Conservation (phyloP, 2,113 vertebrate genomes). For the Gadus chalcogrammus region DNA sequence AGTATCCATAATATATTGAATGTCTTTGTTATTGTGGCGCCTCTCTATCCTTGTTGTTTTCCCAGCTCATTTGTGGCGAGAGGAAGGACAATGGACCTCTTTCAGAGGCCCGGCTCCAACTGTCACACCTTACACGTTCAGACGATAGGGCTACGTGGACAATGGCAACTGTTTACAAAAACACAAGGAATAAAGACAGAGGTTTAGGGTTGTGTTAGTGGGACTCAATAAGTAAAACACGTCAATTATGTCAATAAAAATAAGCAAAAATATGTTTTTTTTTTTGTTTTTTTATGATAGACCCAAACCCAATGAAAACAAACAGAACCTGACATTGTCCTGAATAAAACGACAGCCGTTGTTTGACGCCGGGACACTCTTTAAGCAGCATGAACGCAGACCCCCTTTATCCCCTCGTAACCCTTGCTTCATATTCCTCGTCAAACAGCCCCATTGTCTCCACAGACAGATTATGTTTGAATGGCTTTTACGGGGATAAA, state of each 20-base stretch:
- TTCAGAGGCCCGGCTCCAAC: conserved; percentile 44
- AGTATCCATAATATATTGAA: too few relatives aligned
- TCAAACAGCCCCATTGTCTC: conserved; percentile 70
- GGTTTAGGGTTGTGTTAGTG: not conserved
- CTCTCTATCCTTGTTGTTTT: conserved; percentile 1
- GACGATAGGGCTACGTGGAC: conserved; percentile 48
- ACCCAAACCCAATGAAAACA: not conserved
- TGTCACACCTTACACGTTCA: conserved; percentile 49
- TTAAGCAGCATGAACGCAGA: conserved; percentile 42
- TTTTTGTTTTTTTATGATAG: too few relatives aligned
- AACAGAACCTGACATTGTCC: too few relatives aligned
- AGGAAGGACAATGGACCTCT: conserved; percentile 55
- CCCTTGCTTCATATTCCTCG: conserved; percentile 64
- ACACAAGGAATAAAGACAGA: conserved; percentile 12
- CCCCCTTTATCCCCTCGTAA: conserved; percentile 51
- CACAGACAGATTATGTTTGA: conserved; percentile 71
- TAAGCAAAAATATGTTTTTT: too few relatives aligned
- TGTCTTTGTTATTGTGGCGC: conserved; percentile 4
- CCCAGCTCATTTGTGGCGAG: conserved; percentile 49
- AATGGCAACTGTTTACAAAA: conserved; percentile 60
- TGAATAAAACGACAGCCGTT: not conserved
- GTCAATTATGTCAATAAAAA: not conserved
- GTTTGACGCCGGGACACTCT: not conserved
- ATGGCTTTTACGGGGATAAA: conserved; percentile 64
- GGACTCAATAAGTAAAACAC: conserved; percentile 4